Conservation (phyloP, 2,888 invertebrate genomes). For the Amblyjoppa proteus region DNA sequence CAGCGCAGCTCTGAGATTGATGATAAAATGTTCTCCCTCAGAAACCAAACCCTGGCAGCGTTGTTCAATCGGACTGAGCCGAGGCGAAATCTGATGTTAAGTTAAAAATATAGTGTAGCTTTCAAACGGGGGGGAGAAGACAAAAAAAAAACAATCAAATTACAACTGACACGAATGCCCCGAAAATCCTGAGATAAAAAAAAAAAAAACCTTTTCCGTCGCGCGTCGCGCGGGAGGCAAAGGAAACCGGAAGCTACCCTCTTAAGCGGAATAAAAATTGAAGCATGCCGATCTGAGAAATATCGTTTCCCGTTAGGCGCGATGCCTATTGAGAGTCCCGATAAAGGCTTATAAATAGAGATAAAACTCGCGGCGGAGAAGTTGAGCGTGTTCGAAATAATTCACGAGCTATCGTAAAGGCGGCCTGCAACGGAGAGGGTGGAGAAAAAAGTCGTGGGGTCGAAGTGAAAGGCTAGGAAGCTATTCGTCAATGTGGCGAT, state of each 20-base stretch:
- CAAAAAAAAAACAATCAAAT: neutral
- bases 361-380: neutral
- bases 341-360: slow-evolving; percentile 14
- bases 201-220: slow-evolving; percentile 24
- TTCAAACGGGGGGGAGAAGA: neutral
- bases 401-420: slow-evolving; percentile 7
- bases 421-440: slow-evolving; percentile 3
- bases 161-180: neutral
- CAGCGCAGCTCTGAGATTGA: neutral
- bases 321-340: neutral
- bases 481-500: neutral
- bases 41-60: neutral
- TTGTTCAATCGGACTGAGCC: neutral
- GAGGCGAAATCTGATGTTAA: neutral
- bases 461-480: neutral
- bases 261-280: slow-evolving; percentile 2
- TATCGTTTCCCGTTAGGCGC: neutral
- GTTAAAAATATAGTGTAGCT: neutral
- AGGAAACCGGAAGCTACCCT: slow-evolving; percentile 26
- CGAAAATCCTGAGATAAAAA: neutral
- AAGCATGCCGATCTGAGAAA: neutral
- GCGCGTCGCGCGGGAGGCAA: neutral
- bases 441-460: too few species aligned
- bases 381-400: neutral
- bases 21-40: neutral